These are phyloP conservation scores for Manacus vitellinus DNA, from an alignment of 2,113 vertebrate species.

Conservation along the genomic window DNA sequence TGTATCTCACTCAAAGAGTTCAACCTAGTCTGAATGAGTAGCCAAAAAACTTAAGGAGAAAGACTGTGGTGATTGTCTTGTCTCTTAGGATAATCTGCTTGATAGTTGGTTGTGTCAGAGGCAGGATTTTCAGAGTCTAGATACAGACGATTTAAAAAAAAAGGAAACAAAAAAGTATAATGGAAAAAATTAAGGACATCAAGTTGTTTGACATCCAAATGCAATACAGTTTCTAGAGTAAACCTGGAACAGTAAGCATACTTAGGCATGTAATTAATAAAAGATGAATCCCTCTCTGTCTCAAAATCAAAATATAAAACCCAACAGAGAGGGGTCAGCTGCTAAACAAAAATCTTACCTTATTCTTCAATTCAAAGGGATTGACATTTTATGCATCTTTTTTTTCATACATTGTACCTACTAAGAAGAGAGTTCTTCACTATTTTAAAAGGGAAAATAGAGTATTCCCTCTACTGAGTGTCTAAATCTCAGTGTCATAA, in stretches of 20 bases:
- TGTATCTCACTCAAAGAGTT: background rate
- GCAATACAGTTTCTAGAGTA: background rate
- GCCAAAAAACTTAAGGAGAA: background rate
- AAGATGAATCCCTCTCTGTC: rapidly evolving
- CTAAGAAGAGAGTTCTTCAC: background rate
- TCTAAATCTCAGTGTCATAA: background rate
- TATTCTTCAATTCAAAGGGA: background rate
- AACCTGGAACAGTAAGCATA: background rate
- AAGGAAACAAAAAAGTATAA: background rate
- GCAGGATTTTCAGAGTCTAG: background rate
- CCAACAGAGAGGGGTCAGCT: rapidly evolving
- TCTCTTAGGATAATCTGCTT: background rate
- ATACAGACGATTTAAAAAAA: background rate
- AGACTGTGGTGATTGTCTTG: background rate
- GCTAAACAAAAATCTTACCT: background rate
- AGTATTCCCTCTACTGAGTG: background rate
- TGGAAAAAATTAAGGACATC: background rate
- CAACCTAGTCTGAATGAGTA: background rate
- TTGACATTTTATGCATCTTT: background rate
- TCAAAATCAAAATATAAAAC: background rate
- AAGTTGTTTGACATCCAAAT: background rate
- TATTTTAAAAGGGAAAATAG: background rate
- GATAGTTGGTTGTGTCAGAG: background rate
- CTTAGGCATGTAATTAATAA: background rate
- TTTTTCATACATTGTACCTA: background rate